Evolutionary conservation across 2,113 vertebrate species (phyloP).

Genomic region (Crotalus tigris): DNA sequence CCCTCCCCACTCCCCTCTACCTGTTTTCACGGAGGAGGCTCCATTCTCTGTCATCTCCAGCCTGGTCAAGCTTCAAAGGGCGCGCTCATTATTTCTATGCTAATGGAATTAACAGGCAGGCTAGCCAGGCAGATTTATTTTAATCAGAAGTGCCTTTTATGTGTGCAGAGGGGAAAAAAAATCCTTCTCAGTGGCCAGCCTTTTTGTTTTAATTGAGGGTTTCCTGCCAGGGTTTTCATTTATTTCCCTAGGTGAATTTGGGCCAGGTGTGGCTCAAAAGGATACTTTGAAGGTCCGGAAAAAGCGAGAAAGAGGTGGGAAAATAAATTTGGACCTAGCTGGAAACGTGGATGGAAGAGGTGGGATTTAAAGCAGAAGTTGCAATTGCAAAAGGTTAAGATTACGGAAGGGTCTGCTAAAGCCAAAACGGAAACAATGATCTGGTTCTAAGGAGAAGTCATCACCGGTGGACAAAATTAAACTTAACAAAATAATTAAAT

Average conservation of each 20-base stretch:
- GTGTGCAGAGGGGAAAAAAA: constrained; percentile 2
- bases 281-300: not conserved
- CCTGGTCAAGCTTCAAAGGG: constrained; percentile 47
- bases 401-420: not conserved
- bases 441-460: not conserved
- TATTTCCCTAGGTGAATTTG: not conserved
- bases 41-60: not conserved
- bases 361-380: not conserved
- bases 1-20: not conserved
- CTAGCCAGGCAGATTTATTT: constrained; percentile 5
- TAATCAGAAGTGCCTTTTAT: constrained; percentile 52
- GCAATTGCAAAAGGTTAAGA: not conserved
- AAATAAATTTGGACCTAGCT: not conserved
- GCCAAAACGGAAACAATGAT: not conserved
- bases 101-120: constrained; percentile 35
- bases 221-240: not conserved
- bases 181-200: not conserved
- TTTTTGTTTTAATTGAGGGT: not conserved
- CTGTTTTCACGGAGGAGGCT: not conserved
- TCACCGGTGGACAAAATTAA: not conserved
- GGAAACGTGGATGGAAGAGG: not conserved
- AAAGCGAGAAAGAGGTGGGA: not conserved
- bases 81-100: constrained; percentile 48
- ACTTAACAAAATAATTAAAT: not conserved
- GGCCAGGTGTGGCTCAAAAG: not conserved